These are phyloP conservation scores for Allenopithecus nigroviridis DNA, from an alignment of 2,797 vertebrate species.

Conservation along the genomic window DNA sequence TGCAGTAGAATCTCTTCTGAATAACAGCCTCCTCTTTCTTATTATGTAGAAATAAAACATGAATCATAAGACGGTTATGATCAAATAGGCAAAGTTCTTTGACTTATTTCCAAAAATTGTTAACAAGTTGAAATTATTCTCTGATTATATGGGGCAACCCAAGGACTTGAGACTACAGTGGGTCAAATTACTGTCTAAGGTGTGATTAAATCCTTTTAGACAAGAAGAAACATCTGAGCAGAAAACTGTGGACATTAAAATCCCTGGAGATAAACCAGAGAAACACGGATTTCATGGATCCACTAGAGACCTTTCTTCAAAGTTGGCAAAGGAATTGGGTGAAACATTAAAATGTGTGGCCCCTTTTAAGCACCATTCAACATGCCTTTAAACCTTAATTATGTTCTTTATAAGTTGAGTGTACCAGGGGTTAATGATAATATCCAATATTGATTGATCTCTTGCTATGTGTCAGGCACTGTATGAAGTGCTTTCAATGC, in stretches of 20 bases:
- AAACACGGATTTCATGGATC: neutral
- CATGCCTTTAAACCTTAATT: neutral
- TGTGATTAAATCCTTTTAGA: neutral
- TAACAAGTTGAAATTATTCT: slow-evolving; percentile 16
- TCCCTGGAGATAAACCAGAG: neutral
- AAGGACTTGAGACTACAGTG: neutral
- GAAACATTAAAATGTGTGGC: neutral
- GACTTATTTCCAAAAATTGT: neutral
- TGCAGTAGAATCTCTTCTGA: neutral
- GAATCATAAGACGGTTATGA: neutral
- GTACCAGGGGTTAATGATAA: neutral
- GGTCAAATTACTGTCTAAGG: neutral
- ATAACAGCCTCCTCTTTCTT: neutral
- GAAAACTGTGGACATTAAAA: neutral
- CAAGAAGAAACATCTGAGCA: neutral
- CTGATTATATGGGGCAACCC: neutral
- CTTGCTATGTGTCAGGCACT: neutral
- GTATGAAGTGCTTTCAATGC: neutral
- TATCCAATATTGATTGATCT: neutral
- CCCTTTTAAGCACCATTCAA: neutral
- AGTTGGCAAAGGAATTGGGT: neutral
- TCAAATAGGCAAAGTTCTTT: neutral
- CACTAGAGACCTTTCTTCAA: neutral
- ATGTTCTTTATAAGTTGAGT: slow-evolving; percentile 21
- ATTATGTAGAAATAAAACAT: neutral